Base-by-base conservation (phyloP, 2,888 invertebrate genomes). In the Cryptus armator region DNA sequence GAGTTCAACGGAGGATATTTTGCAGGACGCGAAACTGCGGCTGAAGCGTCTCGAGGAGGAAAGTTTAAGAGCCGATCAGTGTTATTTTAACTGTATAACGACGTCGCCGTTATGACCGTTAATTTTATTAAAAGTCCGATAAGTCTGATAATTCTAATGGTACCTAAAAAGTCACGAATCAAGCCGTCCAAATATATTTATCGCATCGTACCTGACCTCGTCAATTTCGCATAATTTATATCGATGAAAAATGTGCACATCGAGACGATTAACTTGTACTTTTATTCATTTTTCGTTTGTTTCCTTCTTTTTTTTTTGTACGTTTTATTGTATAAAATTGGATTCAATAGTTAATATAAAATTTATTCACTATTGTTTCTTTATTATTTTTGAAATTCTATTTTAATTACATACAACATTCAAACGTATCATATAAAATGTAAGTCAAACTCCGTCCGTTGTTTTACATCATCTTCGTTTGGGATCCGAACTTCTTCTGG, bases 361-460 rank as follows among this genome's bases (percentile, higher is more conserved):
- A 92, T 92, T 90, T 92, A 91, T 90, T 89, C 90, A 89, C 92
- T 92, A 93, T 88, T 84, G 82, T 84, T 87, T 80, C 87, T 89
- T 86, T 85, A 85, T 87, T 87, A 87, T 84, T 85, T 76, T 89
- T 88, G 88, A 91, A 37, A 89, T 89, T 90, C 91, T 92, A 92
- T 89, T 89, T 90, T 92, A 90, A 93, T 93, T 93, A 93, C 93
- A 93, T 92, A 92, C 91, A 93, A 93, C 93, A 93, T 92, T 93
- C 86, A 93, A 92, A 91, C 90, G 91, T 93, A 92, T 90, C 90
- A 92, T 94, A 93, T 91, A 93, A 93, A 93, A 93, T 92, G 91
- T 92, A 91, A 92, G 90, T 93, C 91, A 91, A 91, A 89, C 87
- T 90, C 89, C 90, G 85, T 91, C 91, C 76, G 81, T 88, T 82